Conservation (phyloP, 2,797 vertebrate species). For the Syncerus caffer region DNA sequence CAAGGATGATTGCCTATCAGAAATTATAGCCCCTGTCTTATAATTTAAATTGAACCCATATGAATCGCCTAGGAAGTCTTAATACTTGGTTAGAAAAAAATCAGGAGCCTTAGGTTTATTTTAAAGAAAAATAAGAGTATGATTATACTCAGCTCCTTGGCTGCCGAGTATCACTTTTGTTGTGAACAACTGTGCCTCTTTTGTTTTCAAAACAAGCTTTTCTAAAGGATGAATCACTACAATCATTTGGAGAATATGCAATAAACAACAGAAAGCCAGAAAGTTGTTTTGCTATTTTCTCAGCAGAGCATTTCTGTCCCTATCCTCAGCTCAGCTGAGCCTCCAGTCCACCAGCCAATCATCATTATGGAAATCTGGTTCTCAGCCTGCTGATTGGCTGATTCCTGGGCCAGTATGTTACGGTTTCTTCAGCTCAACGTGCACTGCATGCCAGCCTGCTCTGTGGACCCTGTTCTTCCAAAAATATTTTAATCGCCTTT, state of each 20-base stretch:
- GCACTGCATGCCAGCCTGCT: neutral
- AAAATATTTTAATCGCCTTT: neutral
- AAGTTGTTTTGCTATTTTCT: constrained; percentile 56
- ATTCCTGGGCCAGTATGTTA: neutral
- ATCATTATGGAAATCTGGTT: constrained; percentile 71
- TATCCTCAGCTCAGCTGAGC: neutral
- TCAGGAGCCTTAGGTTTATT: neutral
- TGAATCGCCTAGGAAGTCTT: neutral
- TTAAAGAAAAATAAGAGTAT: neutral
- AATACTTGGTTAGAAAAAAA: constrained; percentile 4
- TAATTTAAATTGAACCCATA: neutral
- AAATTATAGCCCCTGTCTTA: constrained; percentile 48
- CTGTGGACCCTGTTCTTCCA: neutral
- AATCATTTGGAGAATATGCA: constrained; percentile 53
- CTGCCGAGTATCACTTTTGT: constrained; percentile 4
- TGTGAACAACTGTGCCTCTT: constrained; percentile 23
- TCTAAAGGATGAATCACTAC: constrained; percentile 41
- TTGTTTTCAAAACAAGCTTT: constrained; percentile 50
- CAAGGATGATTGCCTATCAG: constrained; percentile 38
- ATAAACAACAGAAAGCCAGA: constrained; percentile 68
- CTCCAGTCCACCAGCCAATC: constrained; percentile 70
- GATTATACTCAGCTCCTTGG: neutral
- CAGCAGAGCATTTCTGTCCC: neutral
- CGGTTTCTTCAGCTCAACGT: neutral
- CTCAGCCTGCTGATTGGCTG: constrained; percentile 70